Conservation (phyloP, 2,888 invertebrate species). For the Melipona beecheii region DNA sequence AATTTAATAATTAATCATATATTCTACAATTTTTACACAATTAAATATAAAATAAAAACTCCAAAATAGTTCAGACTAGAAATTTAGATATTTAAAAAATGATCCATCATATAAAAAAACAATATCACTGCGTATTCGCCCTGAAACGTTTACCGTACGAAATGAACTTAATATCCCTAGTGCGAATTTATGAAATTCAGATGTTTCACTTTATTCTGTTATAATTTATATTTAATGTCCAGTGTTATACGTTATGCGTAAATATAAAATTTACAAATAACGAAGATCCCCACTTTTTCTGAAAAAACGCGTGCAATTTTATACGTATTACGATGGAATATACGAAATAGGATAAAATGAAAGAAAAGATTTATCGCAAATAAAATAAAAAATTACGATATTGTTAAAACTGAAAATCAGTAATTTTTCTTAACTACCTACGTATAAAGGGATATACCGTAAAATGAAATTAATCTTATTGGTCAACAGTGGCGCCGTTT, state of each 20-base stretch:
- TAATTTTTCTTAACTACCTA: not conserved
- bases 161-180: not conserved
- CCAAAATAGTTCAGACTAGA: not conserved
- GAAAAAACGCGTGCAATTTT: not conserved
- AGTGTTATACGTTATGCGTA: not conserved
- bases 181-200: not conserved
- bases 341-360: too few relatives aligned
- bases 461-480: constrained; percentile 18
- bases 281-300: not conserved
- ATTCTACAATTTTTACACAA: not conserved
- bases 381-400: not conserved
- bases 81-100: too few relatives aligned
- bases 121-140: not conserved
- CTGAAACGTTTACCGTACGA: not conserved
- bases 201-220: not conserved
- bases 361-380: not conserved
- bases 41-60: not conserved
- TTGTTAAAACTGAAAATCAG: not conserved
- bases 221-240: not conserved
- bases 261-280: not conserved
- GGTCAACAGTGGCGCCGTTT: constrained; percentile 32
- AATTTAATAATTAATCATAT: not conserved
- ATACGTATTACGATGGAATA: not conserved
- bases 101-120: not conserved
- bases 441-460: not conserved